phyloP scores from a whole-genome alignment of 2,888 invertebrate species.

The Julus scanicus region DNA sequence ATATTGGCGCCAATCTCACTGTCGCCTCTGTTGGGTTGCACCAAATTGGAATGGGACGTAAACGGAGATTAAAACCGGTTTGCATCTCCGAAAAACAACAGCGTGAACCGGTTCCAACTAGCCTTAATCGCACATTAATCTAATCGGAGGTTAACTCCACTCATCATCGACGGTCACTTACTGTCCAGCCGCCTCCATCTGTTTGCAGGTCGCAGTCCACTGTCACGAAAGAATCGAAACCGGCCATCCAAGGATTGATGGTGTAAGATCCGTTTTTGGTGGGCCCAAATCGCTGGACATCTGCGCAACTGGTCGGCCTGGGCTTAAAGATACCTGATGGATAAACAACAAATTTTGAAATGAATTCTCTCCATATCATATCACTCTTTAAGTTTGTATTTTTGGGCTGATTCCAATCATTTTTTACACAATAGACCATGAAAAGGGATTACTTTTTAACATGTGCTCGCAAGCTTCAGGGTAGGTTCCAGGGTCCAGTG shows the following conservation, averaged over 20 bases:
- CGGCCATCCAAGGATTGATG: slow-evolving; percentile 52
- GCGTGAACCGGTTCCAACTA: not conserved
- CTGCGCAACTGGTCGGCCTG: slow-evolving; percentile 53
- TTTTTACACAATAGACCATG: too few relatives aligned
- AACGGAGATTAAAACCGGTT: not conserved
- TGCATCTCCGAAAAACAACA: not conserved
- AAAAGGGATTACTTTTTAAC: too few relatives aligned
- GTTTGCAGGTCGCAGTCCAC: slow-evolving; percentile 58
- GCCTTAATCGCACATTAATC: not conserved
- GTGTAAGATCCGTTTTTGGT: slow-evolving; percentile 44
- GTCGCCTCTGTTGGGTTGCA: not conserved
- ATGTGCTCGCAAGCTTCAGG: too few relatives aligned
- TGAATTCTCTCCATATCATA: too few relatives aligned
- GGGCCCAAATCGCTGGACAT: slow-evolving; percentile 45
- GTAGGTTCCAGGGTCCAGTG: too few relatives aligned
- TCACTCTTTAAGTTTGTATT: too few relatives aligned
- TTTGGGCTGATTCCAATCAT: too few relatives aligned
- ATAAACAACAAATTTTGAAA: not conserved
- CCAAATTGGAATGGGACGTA: not conserved
- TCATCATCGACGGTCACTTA: slow-evolving; percentile 30
- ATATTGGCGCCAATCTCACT: not conserved
- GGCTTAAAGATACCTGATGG: slow-evolving; percentile 44
- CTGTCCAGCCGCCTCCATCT: slow-evolving; percentile 59
- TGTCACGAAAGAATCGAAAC: slow-evolving; percentile 54
- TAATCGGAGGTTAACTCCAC: not conserved